These are phyloP conservation scores for Pristionchus japonicus DNA, from an alignment of 2,888 invertebrate genomes.

Conservation along the genomic window DNA sequence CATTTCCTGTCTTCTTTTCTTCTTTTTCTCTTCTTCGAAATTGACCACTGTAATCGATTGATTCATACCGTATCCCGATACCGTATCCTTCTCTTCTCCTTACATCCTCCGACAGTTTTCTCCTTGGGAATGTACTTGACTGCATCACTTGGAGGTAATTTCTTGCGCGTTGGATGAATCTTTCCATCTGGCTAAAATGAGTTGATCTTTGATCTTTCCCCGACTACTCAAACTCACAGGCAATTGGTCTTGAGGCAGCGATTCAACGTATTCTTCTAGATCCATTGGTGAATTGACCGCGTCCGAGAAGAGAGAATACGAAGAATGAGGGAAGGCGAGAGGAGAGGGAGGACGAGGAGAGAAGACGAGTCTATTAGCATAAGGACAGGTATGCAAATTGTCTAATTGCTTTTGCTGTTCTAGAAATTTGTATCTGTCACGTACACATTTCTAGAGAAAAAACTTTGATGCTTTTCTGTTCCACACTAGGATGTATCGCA, in stretches of 20 bases:
- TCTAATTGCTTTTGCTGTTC: neutral
- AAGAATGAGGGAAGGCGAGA: neutral
- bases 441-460: neutral
- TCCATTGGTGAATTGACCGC: neutral
- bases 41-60: conserved; percentile 16
- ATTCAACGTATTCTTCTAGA: neutral
- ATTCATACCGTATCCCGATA: too few species aligned
- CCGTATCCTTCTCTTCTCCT: too few species aligned
- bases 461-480: neutral
- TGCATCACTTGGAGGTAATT: neutral
- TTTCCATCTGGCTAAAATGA: neutral
- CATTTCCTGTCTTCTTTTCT: conserved; percentile 23
- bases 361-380: neutral
- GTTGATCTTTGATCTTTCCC: neutral
- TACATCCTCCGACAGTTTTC: conserved; percentile 15
- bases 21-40: neutral
- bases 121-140: conserved; percentile 9
- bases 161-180: conserved; percentile 23
- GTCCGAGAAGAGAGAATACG: neutral
- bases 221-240: neutral
- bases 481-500: neutral
- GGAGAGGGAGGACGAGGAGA: neutral
- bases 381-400: neutral
- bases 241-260: conserved; percentile 18
- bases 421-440: neutral